These are phyloP conservation scores for Elymnias hypermnestra DNA, from an alignment of 1,140 invertebrate species.

Conservation along the genomic window DNA sequence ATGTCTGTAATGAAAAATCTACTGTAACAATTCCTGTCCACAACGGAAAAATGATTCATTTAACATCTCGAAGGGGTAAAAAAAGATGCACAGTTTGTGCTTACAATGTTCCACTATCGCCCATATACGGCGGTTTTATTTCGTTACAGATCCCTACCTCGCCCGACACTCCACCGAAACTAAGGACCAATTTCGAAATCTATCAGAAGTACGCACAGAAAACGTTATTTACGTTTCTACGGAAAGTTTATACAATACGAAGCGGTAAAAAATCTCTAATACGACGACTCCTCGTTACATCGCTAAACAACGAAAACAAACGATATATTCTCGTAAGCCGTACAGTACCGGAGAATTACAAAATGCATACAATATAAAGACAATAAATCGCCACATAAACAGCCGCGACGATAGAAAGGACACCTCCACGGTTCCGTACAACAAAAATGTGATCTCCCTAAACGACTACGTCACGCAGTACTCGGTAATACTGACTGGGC, in stretches of 20 bases:
- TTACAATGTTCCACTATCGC: slow-evolving; percentile 36
- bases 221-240: too few species aligned
- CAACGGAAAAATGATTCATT: slow-evolving; percentile 38
- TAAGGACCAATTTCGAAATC: slow-evolving; percentile 69
- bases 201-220: slow-evolving; percentile 51
- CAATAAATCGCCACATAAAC: slow-evolving; percentile 21
- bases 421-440: slow-evolving; percentile 21
- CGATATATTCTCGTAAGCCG: not conserved
- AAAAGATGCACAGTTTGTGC: slow-evolving; percentile 58
- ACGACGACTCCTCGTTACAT: too few species aligned
- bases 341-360: slow-evolving; percentile 14
- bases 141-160: slow-evolving; percentile 32
- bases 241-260: too few species aligned
- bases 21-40: too few species aligned
- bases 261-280: too few species aligned
- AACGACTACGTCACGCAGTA: slow-evolving; percentile 40
- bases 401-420: slow-evolving; percentile 15
- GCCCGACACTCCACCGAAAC: slow-evolving; percentile 41
- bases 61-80: slow-evolving; percentile 44
- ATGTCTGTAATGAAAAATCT: too few species aligned
- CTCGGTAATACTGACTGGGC: slow-evolving; percentile 65
- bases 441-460: slow-evolving; percentile 23
- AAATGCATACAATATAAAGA: slow-evolving; percentile 25
- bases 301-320: not conserved
- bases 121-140: slow-evolving; percentile 38